These are phyloP conservation scores for Spea multiplicata DNA, from an alignment of 2,113 vertebrate species.

Conservation along the genomic window DNA sequence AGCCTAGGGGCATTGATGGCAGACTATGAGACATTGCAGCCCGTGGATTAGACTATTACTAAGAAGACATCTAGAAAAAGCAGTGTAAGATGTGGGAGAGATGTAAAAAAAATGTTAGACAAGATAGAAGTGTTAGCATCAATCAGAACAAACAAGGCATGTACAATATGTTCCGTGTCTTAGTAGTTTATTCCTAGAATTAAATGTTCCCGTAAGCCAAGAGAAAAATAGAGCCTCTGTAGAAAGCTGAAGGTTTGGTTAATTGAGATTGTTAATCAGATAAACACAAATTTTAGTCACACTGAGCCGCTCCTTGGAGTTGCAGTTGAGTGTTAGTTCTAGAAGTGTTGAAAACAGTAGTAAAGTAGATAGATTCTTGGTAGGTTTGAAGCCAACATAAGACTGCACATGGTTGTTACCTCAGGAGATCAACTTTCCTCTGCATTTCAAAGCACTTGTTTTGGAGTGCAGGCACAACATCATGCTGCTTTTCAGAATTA, in stretches of 20 bases:
- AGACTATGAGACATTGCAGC: too few relatives aligned
- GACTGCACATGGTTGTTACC: slow-evolving; percentile 72
- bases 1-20: too few relatives aligned
- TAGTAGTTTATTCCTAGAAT: neutral
- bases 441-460: slow-evolving; percentile 68
- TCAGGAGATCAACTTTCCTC: slow-evolving; percentile 72
- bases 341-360: slow-evolving; percentile 54
- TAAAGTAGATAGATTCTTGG: slow-evolving; percentile 31
- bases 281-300: slow-evolving; percentile 6
- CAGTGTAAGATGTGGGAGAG: too few relatives aligned
- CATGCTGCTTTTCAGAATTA: slow-evolving; percentile 62
- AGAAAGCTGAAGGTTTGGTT: slow-evolving; percentile 42
- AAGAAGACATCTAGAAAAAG: too few relatives aligned
- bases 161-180: too few relatives aligned
- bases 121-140: too few relatives aligned
- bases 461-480: slow-evolving; percentile 63
- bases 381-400: neutral
- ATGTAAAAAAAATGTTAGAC: too few relatives aligned
- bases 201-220: neutral
- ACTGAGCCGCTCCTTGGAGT: slow-evolving; percentile 13
- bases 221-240: slow-evolving; percentile 40
- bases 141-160: too few relatives aligned
- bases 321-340: slow-evolving; percentile 64
- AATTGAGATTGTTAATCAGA: slow-evolving; percentile 60
- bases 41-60: too few relatives aligned